Conservation (phyloP, 2,113 vertebrate genomes). For the Campylorhamphus procurvoides region DNA sequence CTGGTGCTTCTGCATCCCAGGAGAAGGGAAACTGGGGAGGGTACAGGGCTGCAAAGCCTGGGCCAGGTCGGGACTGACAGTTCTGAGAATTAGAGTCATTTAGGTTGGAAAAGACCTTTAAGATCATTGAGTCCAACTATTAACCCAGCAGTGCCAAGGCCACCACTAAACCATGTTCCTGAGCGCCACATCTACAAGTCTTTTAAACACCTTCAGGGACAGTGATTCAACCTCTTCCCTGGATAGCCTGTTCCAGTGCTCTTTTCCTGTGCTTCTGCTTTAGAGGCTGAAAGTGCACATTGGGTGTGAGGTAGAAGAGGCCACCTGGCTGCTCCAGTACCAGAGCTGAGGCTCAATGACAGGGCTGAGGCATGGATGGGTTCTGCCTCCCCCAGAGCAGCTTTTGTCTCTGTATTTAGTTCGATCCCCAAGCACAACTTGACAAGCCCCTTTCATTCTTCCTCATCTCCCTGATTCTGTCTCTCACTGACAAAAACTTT, state of each 20-base stretch:
- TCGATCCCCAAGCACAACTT: rapidly evolving
- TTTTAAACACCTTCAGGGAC: background rate
- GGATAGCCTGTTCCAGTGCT: background rate
- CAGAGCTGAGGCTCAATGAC: background rate
- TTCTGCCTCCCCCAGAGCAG: background rate
- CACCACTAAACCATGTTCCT: background rate
- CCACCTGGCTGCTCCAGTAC: background rate
- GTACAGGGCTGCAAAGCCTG: background rate
- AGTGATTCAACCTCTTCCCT: background rate
- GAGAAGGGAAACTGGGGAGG: background rate
- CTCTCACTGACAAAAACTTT: background rate
- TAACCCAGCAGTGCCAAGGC: background rate
- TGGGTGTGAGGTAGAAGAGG: background rate
- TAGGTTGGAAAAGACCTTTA: rapidly evolving
- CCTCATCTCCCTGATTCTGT: background rate
- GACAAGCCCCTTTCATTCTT: background rate
- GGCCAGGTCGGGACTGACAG: rapidly evolving
- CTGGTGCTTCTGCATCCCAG: rapidly evolving
- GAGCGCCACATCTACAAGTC: background rate
- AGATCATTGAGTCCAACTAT: background rate
- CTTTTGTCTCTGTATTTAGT: background rate
- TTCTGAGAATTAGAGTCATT: background rate
- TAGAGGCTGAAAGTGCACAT: background rate
- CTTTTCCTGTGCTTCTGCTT: background rate
- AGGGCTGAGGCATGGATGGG: background rate